phyloP scores from a whole-genome alignment of 1,140 invertebrate species.

The Hyposmocoma kahamanoa region DNA sequence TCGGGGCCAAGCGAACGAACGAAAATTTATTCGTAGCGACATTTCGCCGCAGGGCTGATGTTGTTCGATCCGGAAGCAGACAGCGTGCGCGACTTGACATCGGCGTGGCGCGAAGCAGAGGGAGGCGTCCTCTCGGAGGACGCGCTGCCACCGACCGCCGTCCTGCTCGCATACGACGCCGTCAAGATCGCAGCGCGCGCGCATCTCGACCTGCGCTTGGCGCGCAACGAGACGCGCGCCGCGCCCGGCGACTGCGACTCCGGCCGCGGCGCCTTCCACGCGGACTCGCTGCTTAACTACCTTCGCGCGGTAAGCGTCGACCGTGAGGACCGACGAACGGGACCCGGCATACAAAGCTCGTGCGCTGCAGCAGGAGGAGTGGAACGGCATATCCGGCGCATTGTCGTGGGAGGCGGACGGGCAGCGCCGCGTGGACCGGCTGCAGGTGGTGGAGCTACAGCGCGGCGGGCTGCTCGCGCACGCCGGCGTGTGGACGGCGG shows the following conservation, averaged over 20 bases:
- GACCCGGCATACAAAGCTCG: no score
- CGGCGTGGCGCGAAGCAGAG: slow-evolving; percentile 30
- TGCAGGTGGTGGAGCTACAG: slow-evolving; percentile 38
- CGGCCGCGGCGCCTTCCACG: slow-evolving; percentile 42
- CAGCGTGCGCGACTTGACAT: slow-evolving; percentile 19
- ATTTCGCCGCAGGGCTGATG: slow-evolving; percentile 24
- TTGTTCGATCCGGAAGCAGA: slow-evolving; percentile 38
- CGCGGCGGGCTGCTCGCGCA: slow-evolving; percentile 19
- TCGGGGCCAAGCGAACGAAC: no score
- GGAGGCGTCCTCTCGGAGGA: no score
- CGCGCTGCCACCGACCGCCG: slow-evolving; percentile 16
- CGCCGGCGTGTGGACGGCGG: slow-evolving; percentile 26
- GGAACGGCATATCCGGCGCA: slow-evolving; percentile 21
- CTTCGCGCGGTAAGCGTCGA: slow-evolving; percentile 36
- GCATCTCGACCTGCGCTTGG: slow-evolving; percentile 45
- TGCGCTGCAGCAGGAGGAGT: slow-evolving; percentile 23
- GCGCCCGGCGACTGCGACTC: slow-evolving; percentile 14
- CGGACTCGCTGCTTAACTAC: slow-evolving; percentile 56
- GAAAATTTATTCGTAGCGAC: no score
- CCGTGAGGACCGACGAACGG: no score
- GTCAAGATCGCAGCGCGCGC: slow-evolving; percentile 11
- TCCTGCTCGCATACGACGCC: slow-evolving; percentile 43
- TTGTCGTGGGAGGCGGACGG: slow-evolving; percentile 39
- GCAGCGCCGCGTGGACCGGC: slow-evolving; percentile 27
- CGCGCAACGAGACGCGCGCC: slow-evolving; percentile 29